phyloP scores from a whole-genome alignment of 2,797 vertebrate genomes.

The Rhodeus uyekii region DNA sequence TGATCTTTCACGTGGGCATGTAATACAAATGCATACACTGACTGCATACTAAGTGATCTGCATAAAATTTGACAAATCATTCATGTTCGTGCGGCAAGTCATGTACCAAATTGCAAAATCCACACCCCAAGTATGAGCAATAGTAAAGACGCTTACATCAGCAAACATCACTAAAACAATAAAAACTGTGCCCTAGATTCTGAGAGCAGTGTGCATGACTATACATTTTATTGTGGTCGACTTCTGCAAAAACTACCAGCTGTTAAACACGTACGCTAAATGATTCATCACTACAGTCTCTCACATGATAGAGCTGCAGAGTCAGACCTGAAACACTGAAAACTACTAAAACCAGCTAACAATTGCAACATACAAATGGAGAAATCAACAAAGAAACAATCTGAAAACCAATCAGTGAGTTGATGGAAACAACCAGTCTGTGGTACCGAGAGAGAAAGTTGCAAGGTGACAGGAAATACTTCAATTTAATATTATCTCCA shows the following conservation, averaged over 20 bases:
- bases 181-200: conserved; percentile 4
- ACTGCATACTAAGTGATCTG: not conserved
- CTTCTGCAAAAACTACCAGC: conserved; percentile 10
- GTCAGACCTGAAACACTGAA: conserved; percentile 8
- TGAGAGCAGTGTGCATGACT: conserved; percentile 1
- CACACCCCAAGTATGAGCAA: not conserved
- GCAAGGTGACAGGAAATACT: not conserved
- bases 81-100: not conserved
- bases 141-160: not conserved
- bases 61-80: not conserved
- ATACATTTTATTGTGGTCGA: not conserved
- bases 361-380: not conserved
- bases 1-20: not conserved
- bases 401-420: not conserved
- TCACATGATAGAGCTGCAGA: conserved; percentile 25
- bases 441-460: not conserved
- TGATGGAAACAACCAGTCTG: not conserved
- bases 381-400: not conserved
- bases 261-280: not conserved
- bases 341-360: conserved; percentile 16
- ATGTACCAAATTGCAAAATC: not conserved
- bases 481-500: not conserved
- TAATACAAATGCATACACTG: not conserved
- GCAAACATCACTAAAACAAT: not conserved
- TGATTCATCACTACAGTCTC: not conserved